A percentile compares a stretch with the other conserved stretches of the same genome.
These are phyloP conservation scores for Harpegnathos saltator DNA, from an alignment of 1,140 invertebrate species.

Conservation along the genomic window DNA sequence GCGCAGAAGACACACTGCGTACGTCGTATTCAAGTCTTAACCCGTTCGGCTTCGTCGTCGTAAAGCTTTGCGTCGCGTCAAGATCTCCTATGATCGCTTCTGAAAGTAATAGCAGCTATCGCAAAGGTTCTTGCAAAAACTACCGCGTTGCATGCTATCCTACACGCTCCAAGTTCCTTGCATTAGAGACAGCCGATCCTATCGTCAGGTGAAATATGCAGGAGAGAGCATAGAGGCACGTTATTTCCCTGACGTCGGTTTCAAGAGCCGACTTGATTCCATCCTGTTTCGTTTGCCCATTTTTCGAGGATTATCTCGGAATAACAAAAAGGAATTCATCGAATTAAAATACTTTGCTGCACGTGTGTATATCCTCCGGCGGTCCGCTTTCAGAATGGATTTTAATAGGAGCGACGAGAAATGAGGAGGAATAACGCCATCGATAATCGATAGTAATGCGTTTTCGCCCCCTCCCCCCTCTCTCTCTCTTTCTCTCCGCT, in stretches of 20 bases:
- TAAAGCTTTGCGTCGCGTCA: not conserved
- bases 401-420: no score
- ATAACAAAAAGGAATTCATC: not conserved
- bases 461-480: no score
- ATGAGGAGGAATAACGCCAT: no score
- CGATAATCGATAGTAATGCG: no score
- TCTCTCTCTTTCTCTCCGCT: no score
- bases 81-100: not conserved
- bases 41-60: not conserved
- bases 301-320: not conserved
- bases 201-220: slow-evolving; percentile 27
- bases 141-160: slow-evolving; percentile 34
- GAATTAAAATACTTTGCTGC: no score
- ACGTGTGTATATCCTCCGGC: no score
- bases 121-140: slow-evolving; percentile 36
- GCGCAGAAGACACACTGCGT: no score
- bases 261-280: not conserved
- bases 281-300: not conserved
- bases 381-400: no score
- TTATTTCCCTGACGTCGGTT: not conserved
- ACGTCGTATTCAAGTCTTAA: not conserved
- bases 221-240: not conserved
- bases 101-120: not conserved
- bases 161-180: not conserved
- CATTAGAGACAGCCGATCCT: slow-evolving; percentile 22